Evolutionary conservation across 2,888 invertebrate species (phyloP), one percentile per base, ranked within the genome.

Genomic region (Drosophila bunnanda): DNA sequence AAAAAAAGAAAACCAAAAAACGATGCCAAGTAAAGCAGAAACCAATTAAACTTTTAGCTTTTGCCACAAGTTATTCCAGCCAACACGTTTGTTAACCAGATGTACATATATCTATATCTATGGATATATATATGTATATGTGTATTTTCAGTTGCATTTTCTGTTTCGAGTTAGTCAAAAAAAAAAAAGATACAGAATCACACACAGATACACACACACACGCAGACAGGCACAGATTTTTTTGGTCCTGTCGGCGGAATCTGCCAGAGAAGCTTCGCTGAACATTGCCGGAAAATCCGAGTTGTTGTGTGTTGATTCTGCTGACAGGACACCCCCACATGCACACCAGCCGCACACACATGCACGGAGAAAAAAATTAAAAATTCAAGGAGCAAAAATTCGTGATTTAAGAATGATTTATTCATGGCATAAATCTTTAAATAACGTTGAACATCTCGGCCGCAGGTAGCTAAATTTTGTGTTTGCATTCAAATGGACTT

Each of bases 41-140:
- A 74, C 53, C 72, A 71, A 76, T 76, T 76, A 76, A 62, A 76
- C 62, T 80, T 75, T 83, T 64, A 89, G 79, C 84, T 87, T 83
- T 69, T 81, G 71, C 82, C 82, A 85, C 76, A 85, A 75, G 62
- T 73, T 70, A 48, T 75, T 70, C 57, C 52, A 68, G 46, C 66
- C 62, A 56, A 82, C 65, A 77, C 71, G 59, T 82, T 79, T 83
- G 56, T 53, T 64, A 64, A 62, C 55, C 53, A 59, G 28, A 64
- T 41, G 54, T 41, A 15, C 39, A 59, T 10, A 32, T 57, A 39
- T 57, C 32, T 32, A 50, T 50, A 50, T 32, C 57, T 8, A 39
- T 57, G 30, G 38, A 52, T 22, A 52, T 34, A 52, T 34, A 34
- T 22, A 74, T 36, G 48, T 41, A 17, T 57, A 39, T 17, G n/a